Evolutionary conservation across 2,797 vertebrate species (phyloP), one percentile per base, ranked within the genome.

Genomic region (Siniperca obscura): DNA sequence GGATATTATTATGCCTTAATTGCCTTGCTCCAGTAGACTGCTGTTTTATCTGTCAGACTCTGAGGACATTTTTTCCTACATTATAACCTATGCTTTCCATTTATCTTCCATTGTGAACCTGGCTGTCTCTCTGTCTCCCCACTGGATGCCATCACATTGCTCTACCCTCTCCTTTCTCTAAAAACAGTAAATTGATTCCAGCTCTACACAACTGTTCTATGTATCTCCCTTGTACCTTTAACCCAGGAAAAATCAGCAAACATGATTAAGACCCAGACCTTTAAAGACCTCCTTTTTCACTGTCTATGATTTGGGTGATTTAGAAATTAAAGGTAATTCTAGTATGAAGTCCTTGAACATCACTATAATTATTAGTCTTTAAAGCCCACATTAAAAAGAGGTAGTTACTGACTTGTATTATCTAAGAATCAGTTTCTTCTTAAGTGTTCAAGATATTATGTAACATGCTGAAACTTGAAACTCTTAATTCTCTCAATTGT

Each of bases 51-150:
- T 69, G 5, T 11, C 11, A 55, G 12, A 38, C 42, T 46, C 4
- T 9, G 2, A 48, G 25, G 57, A 73, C 9, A 4, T 36, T 7
- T 52, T 71, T 34, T 59, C 59, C 64, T 21, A 17, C 25, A 34
- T 13, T 34, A 9, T 25, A 56, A 69, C 42, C 60, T 77, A 8
- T 22, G n/a, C 36, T 73, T 82, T 70, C 30, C 42, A 57, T 82
- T 71, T 65, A 72, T 70, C 60, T 70, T 68, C 38, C 34, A 65
- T 25, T 13, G 14, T 55, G 38, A 75, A 30, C 27, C 40, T 40
- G 9, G 40, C 60, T 68, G 13, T 44, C 1, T 19, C 8, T 56
- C 22, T 13, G 55, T 57, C 34, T 42, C 53, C n/a, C 44, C 3
- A 48, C 34, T 62, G 56, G 36, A 46, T 46, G 30, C 9, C 34